These are phyloP conservation scores for Adela reaumurella DNA, from an alignment of 2,888 invertebrate genomes.

Conservation along the genomic window DNA sequence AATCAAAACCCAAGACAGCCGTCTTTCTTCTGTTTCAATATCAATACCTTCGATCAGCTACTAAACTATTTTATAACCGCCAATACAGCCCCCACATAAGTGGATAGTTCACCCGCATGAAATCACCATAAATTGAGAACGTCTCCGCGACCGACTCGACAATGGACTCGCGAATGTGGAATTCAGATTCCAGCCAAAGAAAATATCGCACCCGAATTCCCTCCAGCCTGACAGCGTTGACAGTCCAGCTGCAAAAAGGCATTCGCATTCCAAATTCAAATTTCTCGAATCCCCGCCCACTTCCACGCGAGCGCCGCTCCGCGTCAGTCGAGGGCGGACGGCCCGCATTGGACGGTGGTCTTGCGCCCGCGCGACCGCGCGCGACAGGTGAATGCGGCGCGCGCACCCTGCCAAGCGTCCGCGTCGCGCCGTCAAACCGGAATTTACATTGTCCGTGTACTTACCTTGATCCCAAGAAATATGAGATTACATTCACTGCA, in stretches of 20 bases:
- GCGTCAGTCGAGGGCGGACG: slow-evolving; percentile 16
- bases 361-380: slow-evolving; percentile 28
- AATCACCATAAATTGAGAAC: not conserved
- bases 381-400: slow-evolving; percentile 49
- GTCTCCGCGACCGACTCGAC: not conserved
- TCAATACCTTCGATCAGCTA: no score
- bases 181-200: slow-evolving; percentile 43
- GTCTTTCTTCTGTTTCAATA: no score
- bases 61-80: no score
- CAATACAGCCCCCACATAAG: not conserved
- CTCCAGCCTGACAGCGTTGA: slow-evolving; percentile 22
- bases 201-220: slow-evolving; percentile 57
- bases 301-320: slow-evolving; percentile 8
- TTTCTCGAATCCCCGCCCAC: slow-evolving; percentile 1
- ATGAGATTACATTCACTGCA: not conserved
- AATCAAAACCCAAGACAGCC: no score
- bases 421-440: not conserved
- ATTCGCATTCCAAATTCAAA: slow-evolving; percentile 26
- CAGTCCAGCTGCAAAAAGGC: slow-evolving; percentile 38
- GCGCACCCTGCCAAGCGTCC: slow-evolving; percentile 16
- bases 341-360: slow-evolving; percentile 31
- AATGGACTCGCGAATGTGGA: not conserved
- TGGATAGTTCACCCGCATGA: not conserved
- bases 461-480: not conserved
- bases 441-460: not conserved